Conservation (phyloP, 1,140 invertebrate genomes). For the Drosophila jambulina region DNA sequence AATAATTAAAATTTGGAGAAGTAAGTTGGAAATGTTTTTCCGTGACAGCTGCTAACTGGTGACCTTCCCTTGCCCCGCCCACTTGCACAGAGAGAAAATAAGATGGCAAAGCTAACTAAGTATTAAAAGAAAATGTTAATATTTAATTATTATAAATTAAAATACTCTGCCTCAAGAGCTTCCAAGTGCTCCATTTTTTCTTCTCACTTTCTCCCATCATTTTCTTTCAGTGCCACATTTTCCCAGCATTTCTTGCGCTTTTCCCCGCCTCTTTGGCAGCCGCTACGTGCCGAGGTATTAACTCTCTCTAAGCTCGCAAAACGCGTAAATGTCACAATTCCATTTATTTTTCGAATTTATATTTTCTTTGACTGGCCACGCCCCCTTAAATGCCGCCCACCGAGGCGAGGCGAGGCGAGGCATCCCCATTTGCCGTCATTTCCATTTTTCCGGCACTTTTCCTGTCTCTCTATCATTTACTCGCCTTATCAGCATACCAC, state of each 20-base stretch:
- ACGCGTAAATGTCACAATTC: conserved; percentile 82
- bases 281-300: conserved; percentile 78
- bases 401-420: not conserved
- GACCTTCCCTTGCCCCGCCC: not conserved
- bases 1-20: conserved; percentile 82
- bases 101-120: no score
- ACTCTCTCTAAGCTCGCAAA: conserved; percentile 79
- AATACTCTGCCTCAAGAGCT: rapidly evolving
- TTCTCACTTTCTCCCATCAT: rapidly evolving
- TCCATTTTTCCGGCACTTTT: conserved; percentile 19
- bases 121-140: not conserved
- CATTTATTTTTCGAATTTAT: conserved; percentile 81
- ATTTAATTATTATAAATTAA: not conserved
- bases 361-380: conserved; percentile 69
- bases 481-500: conserved; percentile 40
- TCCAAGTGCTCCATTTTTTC: not conserved
- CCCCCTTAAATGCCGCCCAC: conserved; percentile 26
- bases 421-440: conserved; percentile 41
- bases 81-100: not conserved
- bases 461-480: conserved; percentile 42
- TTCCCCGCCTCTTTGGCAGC: conserved; percentile 2
- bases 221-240: conserved; percentile 14
- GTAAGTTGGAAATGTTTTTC: conserved; percentile 71
- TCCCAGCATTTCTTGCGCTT: conserved; percentile 2
- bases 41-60: conserved; percentile 67